A percentile compares a stretch with the other conserved stretches of the same genome.
Conservation (phyloP, 2,113 vertebrate species). For the Istiophorus platypterus region DNA sequence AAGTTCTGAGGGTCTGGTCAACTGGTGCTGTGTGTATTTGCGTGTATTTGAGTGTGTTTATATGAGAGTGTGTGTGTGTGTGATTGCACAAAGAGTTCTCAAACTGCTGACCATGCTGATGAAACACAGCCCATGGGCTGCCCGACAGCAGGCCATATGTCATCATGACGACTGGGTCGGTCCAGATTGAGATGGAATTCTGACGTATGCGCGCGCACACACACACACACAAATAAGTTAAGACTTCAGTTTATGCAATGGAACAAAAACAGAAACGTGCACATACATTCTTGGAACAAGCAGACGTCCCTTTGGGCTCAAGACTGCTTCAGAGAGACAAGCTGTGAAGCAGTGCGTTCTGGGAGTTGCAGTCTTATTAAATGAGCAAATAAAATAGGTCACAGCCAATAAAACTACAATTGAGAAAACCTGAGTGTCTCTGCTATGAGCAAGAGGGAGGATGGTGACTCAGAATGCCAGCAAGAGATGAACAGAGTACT, state of each 20-base stretch:
- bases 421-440: slow-evolving; percentile 34
- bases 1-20: slow-evolving; percentile 45
- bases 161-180: slow-evolving; percentile 51
- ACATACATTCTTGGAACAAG: background rate
- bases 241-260: slow-evolving; percentile 21
- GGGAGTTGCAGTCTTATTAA: slow-evolving; percentile 69
- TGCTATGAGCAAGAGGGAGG: slow-evolving; percentile 32
- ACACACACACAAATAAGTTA: slow-evolving; percentile 12
- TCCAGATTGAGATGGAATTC: slow-evolving; percentile 53
- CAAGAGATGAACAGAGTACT: slow-evolving; percentile 34
- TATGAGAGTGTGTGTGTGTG: slow-evolving; percentile 20
- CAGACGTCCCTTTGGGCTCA: slow-evolving; percentile 17
- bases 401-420: slow-evolving; percentile 61
- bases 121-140: slow-evolving; percentile 58
- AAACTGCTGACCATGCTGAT: slow-evolving; percentile 75
- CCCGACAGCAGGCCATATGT: slow-evolving; percentile 66
- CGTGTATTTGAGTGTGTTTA: slow-evolving; percentile 26
- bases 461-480: slow-evolving; percentile 45
- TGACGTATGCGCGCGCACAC: slow-evolving; percentile 12
- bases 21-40: slow-evolving; percentile 26
- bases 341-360: slow-evolving; percentile 58
- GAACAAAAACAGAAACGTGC: slow-evolving; percentile 20
- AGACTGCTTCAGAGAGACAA: slow-evolving; percentile 27
- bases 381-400: slow-evolving; percentile 70
- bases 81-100: slow-evolving; percentile 37